Evolutionary conservation across 2,888 invertebrate genomes (phyloP).

Genomic region (Allophyes oxyacanthae): DNA sequence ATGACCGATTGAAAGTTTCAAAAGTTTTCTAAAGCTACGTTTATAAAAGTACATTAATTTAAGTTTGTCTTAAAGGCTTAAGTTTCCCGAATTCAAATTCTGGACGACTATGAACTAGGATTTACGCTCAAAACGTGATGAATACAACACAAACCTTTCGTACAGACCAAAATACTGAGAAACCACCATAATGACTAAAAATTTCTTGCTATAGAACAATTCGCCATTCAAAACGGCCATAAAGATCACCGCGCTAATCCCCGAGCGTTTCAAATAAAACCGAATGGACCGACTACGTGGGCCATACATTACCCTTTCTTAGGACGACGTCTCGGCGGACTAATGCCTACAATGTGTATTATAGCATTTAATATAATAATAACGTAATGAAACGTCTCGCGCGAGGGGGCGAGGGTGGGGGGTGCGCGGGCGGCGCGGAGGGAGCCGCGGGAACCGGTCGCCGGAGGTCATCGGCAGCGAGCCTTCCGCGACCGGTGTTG

Average conservation of each 20-base stretch:
- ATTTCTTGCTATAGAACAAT: slow-evolving; percentile 72
- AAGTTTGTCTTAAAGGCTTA: no score
- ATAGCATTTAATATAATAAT: slow-evolving; percentile 90
- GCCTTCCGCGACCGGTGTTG: slow-evolving; percentile 86
- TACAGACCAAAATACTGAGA: slow-evolving; percentile 64
- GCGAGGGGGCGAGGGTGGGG: slow-evolving; percentile 64
- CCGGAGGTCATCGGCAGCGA: slow-evolving; percentile 88
- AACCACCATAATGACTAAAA: slow-evolving; percentile 61
- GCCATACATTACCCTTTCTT: slow-evolving; percentile 80
- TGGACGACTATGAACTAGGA: slow-evolving; percentile 6
- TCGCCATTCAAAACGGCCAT: slow-evolving; percentile 75
- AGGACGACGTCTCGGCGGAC: slow-evolving; percentile 78
- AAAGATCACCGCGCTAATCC: slow-evolving; percentile 78
- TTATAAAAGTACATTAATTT: no score
- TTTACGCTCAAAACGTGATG: slow-evolving; percentile 60
- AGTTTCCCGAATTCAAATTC: slow-evolving; percentile 5
- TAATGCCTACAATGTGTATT: slow-evolving; percentile 88
- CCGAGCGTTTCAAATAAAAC: slow-evolving; percentile 74
- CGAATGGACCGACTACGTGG: slow-evolving; percentile 64
- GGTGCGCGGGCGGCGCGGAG: slow-evolving; percentile 60
- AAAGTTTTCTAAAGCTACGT: no score
- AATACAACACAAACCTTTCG: slow-evolving; percentile 60
- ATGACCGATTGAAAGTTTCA: no score
- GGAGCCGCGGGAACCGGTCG: slow-evolving; percentile 83
- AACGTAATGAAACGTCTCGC: slow-evolving; percentile 89